Conservation (phyloP, 2,113 vertebrate genomes). For the Vidua macroura region DNA sequence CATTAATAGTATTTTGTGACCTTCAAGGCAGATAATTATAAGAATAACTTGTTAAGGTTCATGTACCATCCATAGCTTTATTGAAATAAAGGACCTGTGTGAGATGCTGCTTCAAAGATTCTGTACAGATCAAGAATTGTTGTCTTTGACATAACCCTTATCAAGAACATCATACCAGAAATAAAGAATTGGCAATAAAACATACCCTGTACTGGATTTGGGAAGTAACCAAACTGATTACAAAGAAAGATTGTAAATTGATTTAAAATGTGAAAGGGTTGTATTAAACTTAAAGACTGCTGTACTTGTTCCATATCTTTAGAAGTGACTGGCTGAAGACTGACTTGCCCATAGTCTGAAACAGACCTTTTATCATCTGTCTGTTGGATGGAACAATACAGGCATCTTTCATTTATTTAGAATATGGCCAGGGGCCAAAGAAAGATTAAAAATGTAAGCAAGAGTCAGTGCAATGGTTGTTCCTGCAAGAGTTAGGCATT, state of each 20-base stretch:
- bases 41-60: slow-evolving; percentile 8
- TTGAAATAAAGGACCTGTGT: slow-evolving; percentile 15
- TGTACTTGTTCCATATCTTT: slow-evolving; percentile 57
- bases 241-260: slow-evolving; percentile 53
- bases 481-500: slow-evolving; percentile 46
- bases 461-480: slow-evolving; percentile 28
- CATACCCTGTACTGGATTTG: slow-evolving; percentile 22
- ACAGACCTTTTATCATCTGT: slow-evolving; percentile 49
- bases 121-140: slow-evolving; percentile 1
- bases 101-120: slow-evolving; percentile 8
- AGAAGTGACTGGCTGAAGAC: slow-evolving; percentile 38
- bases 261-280: slow-evolving; percentile 59
- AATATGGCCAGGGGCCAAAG: slow-evolving; percentile 34
- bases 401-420: slow-evolving; percentile 61
- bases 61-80: not conserved
- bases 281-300: slow-evolving; percentile 33
- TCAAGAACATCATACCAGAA: slow-evolving; percentile 34
- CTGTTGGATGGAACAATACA: slow-evolving; percentile 39
- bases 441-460: slow-evolving; percentile 58
- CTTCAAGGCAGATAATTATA: not conserved
- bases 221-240: slow-evolving; percentile 57
- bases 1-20: slow-evolving; percentile 25
- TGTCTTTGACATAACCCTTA: slow-evolving; percentile 40
- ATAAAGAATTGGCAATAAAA: slow-evolving; percentile 48
- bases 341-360: slow-evolving; percentile 36